Evolutionary conservation across 2,888 invertebrate genomes (phyloP).

Genomic region (Lithophane socia): DNA sequence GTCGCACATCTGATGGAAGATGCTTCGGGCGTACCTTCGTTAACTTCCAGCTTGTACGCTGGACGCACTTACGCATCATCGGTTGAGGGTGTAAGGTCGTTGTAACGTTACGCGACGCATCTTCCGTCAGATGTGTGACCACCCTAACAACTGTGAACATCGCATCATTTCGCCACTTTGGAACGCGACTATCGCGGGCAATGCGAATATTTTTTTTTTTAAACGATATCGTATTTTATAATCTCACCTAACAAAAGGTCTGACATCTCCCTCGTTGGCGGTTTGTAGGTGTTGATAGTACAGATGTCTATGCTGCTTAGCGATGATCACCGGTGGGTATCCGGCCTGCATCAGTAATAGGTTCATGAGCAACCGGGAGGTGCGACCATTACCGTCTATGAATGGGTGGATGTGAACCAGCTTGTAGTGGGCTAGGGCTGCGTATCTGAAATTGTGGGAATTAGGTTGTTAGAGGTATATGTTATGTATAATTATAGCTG

Average conservation of each 20-base stretch:
- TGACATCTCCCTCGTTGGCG: slow-evolving; percentile 98
- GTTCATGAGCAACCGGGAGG: slow-evolving; percentile 98
- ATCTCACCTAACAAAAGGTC: slow-evolving; percentile 95
- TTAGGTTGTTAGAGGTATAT: background rate
- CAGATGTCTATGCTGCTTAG: slow-evolving; percentile 95
- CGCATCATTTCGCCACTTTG: background rate
- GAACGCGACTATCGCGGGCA: background rate
- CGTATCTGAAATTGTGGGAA: slow-evolving; percentile 91
- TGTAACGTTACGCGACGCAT: background rate
- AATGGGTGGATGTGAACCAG: slow-evolving; percentile 99
- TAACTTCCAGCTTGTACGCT: too few species aligned
- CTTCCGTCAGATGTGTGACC: too few species aligned
- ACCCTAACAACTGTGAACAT: background rate
- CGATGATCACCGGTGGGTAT: slow-evolving; percentile 98
- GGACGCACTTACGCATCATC: too few species aligned
- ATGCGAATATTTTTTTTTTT: background rate
- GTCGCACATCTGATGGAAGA: too few species aligned
- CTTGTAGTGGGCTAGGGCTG: slow-evolving; percentile 99
- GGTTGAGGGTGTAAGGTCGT: too few species aligned
- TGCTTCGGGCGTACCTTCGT: too few species aligned
- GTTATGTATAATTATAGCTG: background rate
- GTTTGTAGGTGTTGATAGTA: slow-evolving; percentile 97
- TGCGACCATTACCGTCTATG: slow-evolving; percentile 98
- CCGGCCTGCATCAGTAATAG: slow-evolving; percentile 98
- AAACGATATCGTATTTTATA: background rate